Conservation (phyloP, 2,888 invertebrate genomes). For the Hedychridium roseum region DNA sequence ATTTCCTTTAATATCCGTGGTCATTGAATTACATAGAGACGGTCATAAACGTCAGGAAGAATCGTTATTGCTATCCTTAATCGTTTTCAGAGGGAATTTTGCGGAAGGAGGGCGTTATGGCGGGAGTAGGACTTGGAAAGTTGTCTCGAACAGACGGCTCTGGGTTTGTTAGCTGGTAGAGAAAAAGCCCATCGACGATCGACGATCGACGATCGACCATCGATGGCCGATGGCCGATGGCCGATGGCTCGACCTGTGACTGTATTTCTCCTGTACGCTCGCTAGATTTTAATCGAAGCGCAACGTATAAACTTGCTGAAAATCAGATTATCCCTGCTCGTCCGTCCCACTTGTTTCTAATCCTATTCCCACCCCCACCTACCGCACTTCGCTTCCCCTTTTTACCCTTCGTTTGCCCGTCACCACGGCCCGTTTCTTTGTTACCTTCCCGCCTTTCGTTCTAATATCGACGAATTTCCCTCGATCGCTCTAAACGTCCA, state of each 20-base stretch:
- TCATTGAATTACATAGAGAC: too few relatives aligned
- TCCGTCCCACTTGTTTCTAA: constrained; percentile 24
- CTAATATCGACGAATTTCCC: constrained; percentile 40
- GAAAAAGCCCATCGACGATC: constrained; percentile 15
- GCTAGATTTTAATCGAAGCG: constrained; percentile 60
- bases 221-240: constrained; percentile 11
- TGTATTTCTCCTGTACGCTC: constrained; percentile 54
- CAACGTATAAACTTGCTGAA: constrained; percentile 61
- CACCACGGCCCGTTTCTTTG: constrained; percentile 30
- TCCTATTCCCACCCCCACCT: constrained; percentile 23
- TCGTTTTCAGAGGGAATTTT: constrained; percentile 2
- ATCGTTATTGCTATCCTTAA: too few relatives aligned
- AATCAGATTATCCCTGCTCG: constrained; percentile 56
- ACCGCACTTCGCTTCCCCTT: constrained; percentile 18
- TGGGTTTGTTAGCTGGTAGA: too few relatives aligned
- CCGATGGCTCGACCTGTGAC: constrained; percentile 34
- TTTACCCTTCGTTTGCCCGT: constrained; percentile 23
- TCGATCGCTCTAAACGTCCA: constrained; percentile 32
- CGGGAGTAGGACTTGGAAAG: neutral
- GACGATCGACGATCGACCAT: constrained; percentile 17
- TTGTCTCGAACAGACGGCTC: too few relatives aligned
- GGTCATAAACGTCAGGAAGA: too few relatives aligned
- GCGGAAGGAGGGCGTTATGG: neutral
- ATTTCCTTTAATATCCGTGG: too few relatives aligned
- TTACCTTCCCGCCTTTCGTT: constrained; percentile 9